Conservation (phyloP, 64 coral and sea anemone genomes). For the Astreopora myriophthalma region DNA sequence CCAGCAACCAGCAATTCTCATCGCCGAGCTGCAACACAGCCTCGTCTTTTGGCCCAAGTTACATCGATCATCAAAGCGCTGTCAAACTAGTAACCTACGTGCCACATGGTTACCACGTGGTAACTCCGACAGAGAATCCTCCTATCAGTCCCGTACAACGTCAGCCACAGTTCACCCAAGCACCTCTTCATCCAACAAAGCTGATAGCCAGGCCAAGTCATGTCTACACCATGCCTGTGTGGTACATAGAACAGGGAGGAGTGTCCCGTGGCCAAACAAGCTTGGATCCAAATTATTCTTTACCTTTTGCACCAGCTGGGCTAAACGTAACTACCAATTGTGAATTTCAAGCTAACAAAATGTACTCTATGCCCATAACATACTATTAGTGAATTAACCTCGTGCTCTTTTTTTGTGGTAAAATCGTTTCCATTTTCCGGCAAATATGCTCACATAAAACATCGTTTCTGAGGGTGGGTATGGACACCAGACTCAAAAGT, state of each 20-base stretch:
- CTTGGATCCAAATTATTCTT: conserved; percentile 1
- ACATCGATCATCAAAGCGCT: not conserved
- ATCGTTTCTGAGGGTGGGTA: too few relatives aligned
- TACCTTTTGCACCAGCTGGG: not conserved
- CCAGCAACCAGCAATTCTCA: not conserved
- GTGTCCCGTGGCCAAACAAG: not conserved
- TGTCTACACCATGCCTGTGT: conserved; percentile 23
- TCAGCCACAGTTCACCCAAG: conserved; percentile 9
- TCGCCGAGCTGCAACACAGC: not conserved
- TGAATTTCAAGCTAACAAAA: not conserved
- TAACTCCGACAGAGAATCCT: not conserved
- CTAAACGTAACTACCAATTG: not conserved
- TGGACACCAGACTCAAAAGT: too few relatives aligned
- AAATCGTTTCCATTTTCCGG: not conserved
- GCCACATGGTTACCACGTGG: not conserved
- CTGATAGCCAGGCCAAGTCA: not conserved
- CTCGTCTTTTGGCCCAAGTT: not conserved
- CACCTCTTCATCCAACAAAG: not conserved
- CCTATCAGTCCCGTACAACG: not conserved
- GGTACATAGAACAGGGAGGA: conserved; percentile 9
- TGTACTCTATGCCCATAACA: not conserved
- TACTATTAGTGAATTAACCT: not conserved
- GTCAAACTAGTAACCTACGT: not conserved
- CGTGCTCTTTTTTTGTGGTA: not conserved
- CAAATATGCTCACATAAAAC: too few relatives aligned